Base-by-base conservation (phyloP, 2,888 invertebrate species). In the Linyphia triangularis region DNA sequence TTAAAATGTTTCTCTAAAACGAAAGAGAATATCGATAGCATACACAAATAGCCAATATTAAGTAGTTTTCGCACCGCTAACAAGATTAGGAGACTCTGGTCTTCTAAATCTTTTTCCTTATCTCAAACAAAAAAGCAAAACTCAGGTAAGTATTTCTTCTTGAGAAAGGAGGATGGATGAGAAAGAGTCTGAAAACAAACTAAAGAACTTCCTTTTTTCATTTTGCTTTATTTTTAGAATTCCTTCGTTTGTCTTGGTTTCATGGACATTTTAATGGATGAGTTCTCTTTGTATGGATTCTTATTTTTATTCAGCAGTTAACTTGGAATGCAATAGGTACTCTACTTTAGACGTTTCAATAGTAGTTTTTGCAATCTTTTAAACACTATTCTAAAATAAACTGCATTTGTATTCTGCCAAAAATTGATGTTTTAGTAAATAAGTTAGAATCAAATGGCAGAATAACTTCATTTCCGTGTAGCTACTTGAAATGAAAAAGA, bases 241-340 rank as follows among this genome's bases (percentile, higher is more conserved):
- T 51, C 13, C 43, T 59, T 37, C 69, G 70, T 81, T 70, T 77
- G 63, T 77, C 77, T 77, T 77, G 61, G 77, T 63, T 40, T 77
- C 33, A 13, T 16, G 37, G 26, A 40, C 77, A 2, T 61, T 77
- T 77, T 40, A 77, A 77, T 77, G 37, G 61, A 33, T 37, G 37
- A n/a, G 22, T 40, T 19, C 40, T 28, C 22, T 61, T 61, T 37
- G 22, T 61, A 51, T n/a, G 51, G 9, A 5, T n/a, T n/a, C n/a
- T n/a, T 22, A 13, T 24, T 63, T 63, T 63, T 13, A 63, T 22
- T 63, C 24, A 63, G 24, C 22, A 16, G 24, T 43, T 63, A 7
- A 63, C 63, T 26, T 63, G 16, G 10, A 9, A 43, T 13, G 0
- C 1, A 43, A 10, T 2, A 13, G 10, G 10, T 43, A 43, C 43